Percentiles rank a stretch among this genome's conserved stretches.
Evolutionary conservation across 2,888 invertebrate genomes (phyloP).

Genomic region (Vesta saturnalis): DNA sequence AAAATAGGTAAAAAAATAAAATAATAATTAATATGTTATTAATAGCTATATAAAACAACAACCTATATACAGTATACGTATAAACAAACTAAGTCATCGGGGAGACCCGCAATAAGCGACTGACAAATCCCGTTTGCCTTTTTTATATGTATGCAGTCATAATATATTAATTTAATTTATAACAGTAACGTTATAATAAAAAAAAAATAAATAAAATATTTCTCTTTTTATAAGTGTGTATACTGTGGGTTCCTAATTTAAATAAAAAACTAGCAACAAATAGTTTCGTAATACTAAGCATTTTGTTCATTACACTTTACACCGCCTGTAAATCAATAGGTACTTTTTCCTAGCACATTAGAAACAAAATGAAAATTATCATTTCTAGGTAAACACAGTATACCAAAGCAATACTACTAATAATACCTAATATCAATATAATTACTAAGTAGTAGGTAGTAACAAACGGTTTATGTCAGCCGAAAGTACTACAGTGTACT

Average conservation of each 20-base stretch:
- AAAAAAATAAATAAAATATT: constrained; percentile 60
- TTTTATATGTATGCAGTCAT: constrained; percentile 36
- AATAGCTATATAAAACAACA: constrained; percentile 65
- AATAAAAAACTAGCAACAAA: constrained; percentile 15
- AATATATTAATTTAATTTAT: constrained; percentile 49
- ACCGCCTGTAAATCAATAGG: constrained; percentile 20
- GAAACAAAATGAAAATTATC: constrained; percentile 8
- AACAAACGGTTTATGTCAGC: constrained; percentile 45
- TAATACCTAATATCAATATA: constrained; percentile 32
- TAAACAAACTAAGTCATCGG: constrained; percentile 59
- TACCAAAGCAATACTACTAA: constrained; percentile 21
- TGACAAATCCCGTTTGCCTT: constrained; percentile 49
- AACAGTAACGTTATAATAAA: constrained; percentile 60
- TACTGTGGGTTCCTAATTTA: constrained; percentile 23
- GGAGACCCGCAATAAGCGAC: constrained; percentile 44
- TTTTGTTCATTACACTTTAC: constrained; percentile 6
- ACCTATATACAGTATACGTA: constrained; percentile 63
- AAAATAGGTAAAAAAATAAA: constrained; percentile 66
- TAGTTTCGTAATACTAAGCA: constrained; percentile 6
- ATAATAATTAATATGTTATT: constrained; percentile 62
- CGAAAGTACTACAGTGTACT: constrained; percentile 42
- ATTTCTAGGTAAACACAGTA: constrained; percentile 15
- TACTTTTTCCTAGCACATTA: constrained; percentile 11
- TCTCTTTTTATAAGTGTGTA: constrained; percentile 29
- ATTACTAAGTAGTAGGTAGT: constrained; percentile 7